These are phyloP conservation scores for Andrena minutula DNA, from an alignment of 2,888 invertebrate genomes.

Conservation along the genomic window DNA sequence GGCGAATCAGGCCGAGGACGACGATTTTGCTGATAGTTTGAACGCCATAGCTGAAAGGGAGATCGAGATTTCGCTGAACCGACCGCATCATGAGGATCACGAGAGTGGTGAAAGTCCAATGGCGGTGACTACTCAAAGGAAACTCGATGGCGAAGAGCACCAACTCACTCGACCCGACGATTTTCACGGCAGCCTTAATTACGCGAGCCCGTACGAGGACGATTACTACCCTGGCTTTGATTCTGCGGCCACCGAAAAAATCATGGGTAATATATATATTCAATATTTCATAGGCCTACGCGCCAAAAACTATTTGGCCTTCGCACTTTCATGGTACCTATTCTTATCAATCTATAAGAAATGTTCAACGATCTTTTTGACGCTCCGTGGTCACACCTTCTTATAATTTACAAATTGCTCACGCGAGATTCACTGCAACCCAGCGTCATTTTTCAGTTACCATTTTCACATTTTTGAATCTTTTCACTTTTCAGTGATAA, in stretches of 20 bases:
- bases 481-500: no score
- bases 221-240: constrained; percentile 36
- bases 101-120: neutral
- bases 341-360: no score
- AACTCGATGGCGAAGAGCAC: neutral
- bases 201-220: constrained; percentile 21
- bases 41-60: constrained; percentile 32
- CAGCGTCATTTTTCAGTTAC: no score
- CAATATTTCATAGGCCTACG: no score
- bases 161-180: neutral
- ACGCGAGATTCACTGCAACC: no score
- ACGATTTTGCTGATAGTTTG: constrained; percentile 27
- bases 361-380: no score
- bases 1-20: neutral
- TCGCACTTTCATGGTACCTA: no score
- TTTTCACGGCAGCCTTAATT: neutral
- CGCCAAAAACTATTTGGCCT: no score
- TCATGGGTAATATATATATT: constrained; percentile 9
- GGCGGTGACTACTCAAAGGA: neutral
- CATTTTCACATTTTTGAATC: no score
- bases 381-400: no score
- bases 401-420: no score
- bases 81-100: neutral
- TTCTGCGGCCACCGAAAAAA: constrained; percentile 18
- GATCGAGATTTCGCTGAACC: constrained; percentile 18